phyloP scores from a whole-genome alignment of 2,113 vertebrate species.

The Eublepharis macularius region DNA sequence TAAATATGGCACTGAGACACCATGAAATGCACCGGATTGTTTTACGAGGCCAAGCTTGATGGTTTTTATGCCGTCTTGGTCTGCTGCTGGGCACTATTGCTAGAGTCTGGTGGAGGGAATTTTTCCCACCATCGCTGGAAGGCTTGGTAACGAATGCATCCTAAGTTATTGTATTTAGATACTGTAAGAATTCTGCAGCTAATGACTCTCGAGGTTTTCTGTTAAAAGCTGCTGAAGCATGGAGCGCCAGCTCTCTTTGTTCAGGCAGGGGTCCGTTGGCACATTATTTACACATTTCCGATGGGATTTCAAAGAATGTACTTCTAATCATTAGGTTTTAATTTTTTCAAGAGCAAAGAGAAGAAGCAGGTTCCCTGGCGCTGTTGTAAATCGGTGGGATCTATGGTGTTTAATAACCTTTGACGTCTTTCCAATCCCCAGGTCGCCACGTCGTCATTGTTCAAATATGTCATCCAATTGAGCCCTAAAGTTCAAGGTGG shows the following conservation, averaged over 20 bases:
- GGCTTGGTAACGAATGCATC: not conserved
- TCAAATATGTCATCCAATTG: not conserved
- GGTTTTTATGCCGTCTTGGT: not conserved
- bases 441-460: not conserved
- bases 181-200: not conserved
- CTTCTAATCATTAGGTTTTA: not conserved
- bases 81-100: not conserved
- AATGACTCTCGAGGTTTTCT: not conserved
- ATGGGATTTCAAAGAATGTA: not conserved
- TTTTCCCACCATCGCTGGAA: not conserved
- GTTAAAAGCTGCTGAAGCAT: slow-evolving; percentile 8
- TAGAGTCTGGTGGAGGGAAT: too few relatives aligned
- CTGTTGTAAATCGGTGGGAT: not conserved
- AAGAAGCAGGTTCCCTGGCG: not conserved
- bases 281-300: not conserved
- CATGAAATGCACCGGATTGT: not conserved
- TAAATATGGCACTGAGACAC: not conserved
- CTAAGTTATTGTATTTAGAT: not conserved
- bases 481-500: not conserved
- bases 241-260: not conserved
- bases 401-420: not conserved
- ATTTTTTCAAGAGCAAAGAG: not conserved
- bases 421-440: not conserved
- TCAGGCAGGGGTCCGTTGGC: not conserved
- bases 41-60: not conserved